These are phyloP conservation scores for Marmota monax DNA, from an alignment of 2,113 vertebrate species.

Conservation along the genomic window DNA sequence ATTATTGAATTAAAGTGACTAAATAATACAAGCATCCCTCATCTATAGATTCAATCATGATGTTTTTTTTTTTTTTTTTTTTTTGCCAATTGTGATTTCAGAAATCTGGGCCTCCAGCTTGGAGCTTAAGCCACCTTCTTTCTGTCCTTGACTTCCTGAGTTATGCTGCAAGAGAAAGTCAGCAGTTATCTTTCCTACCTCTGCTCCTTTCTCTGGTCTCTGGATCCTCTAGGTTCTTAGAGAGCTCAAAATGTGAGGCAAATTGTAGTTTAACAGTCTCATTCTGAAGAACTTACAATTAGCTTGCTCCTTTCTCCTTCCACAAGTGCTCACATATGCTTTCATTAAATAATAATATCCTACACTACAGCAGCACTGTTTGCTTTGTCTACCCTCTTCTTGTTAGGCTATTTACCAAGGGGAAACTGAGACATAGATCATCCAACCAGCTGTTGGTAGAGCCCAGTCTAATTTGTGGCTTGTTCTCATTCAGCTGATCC, in stretches of 20 bases:
- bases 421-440: not conserved
- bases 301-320: not conserved
- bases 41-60: not conserved
- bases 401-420: not conserved
- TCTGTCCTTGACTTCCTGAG: not conserved
- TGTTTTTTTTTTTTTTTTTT: not conserved
- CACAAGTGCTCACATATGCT: not conserved
- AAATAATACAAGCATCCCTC: slow-evolving; percentile 37
- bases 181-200: not conserved
- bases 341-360: not conserved
- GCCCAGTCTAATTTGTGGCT: not conserved
- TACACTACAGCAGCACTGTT: not conserved
- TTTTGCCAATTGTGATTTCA: slow-evolving; percentile 16
- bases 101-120: not conserved
- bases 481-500: not conserved
- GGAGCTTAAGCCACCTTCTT: not conserved
- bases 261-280: not conserved
- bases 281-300: not conserved
- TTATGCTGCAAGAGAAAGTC: not conserved
- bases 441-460: not conserved
- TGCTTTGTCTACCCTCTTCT: not conserved
- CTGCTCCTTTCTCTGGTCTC: not conserved
- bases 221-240: not conserved
- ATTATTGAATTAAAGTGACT: slow-evolving; percentile 69
- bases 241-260: slow-evolving; percentile 8